Base-by-base conservation (phyloP, 2,888 invertebrate genomes). In the Sceliomorpha sp. region DNA sequence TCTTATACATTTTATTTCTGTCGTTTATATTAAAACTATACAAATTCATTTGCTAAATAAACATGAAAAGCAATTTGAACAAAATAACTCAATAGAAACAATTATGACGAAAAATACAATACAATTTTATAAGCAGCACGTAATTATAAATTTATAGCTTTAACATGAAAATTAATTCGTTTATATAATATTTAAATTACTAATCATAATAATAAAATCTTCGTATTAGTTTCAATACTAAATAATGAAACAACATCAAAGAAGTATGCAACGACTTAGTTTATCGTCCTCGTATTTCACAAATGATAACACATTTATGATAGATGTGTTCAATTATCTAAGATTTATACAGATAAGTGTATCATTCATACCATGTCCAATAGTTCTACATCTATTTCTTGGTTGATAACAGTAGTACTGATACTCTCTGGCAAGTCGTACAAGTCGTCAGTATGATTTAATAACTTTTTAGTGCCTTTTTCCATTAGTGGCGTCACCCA, bases 401-500 rank as follows among this genome's bases (percentile, higher is more conserved):
- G 90, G 71, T 92, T 92, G 2, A 94, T 89, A 80, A 90, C 89
- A 1, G 90, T 89, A 72, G 93, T 92, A 59, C 91, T 90, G 68
- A 94, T 89, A 39, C 90, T 89, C 14, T 91, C 90, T 0, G 95
- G 97, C 51, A 97, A 88, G 84, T 96, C 96, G 88, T 93, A 96
- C 0, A 97, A 89, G 87, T 96, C 96, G 79, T 96, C 96, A 0
- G 94, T 89, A 77, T 92, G 91, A 73, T 91, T 91, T 27, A 98
- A 85, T 79, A 93, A 91, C 3, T 94, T 93, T 27, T 92, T 91
- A 9, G 92, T 89, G 0, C 97, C 98, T 89, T 96, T 96, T 59
- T 91, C 88, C 88, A 98, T 93, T 55, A 98, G 88, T 1, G 95
- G 95, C 71, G 93, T 92, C 0, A 97, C 96, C 98, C 98, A 98